A percentile compares a stretch with the other conserved stretches of the same genome.
Conservation (phyloP, 2,888 invertebrate species). For the Bellardia bayeri region DNA sequence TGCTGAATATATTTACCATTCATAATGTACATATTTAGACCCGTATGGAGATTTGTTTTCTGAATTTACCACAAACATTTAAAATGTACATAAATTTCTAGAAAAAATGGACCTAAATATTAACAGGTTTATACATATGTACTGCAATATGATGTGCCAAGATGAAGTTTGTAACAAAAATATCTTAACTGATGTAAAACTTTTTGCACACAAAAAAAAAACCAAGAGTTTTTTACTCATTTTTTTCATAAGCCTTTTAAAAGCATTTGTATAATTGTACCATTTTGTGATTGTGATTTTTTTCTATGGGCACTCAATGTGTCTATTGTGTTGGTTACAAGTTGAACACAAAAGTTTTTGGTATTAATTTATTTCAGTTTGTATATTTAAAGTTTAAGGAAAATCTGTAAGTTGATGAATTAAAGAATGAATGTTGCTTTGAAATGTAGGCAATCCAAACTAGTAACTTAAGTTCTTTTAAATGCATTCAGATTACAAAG, state of each 20-base stretch:
- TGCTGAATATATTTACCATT: slow-evolving; percentile 30
- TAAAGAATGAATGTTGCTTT: too few relatives aligned
- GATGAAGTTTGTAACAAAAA: slow-evolving; percentile 20
- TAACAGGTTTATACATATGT: background rate
- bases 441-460: too few relatives aligned
- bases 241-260: background rate
- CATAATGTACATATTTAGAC: slow-evolving; percentile 10
- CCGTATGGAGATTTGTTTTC: slow-evolving; percentile 21
- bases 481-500: too few relatives aligned
- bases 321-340: background rate
- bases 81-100: slow-evolving; percentile 25
- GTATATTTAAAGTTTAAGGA: too few relatives aligned
- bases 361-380: too few relatives aligned
- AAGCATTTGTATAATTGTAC: background rate
- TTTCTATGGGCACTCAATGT: background rate
- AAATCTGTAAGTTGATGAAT: too few relatives aligned
- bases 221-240: background rate
- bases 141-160: slow-evolving; percentile 8
- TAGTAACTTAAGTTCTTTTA: too few relatives aligned
- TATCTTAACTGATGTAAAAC: slow-evolving; percentile 22
- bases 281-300: background rate
- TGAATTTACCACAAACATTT: slow-evolving; percentile 31
- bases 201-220: background rate
- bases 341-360: too few relatives aligned
- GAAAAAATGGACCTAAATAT: background rate